Evolutionary conservation across 2,888 invertebrate genomes (phyloP), one percentile per base, ranked within the genome.

Genomic region (Eubasilissa splendida): DNA sequence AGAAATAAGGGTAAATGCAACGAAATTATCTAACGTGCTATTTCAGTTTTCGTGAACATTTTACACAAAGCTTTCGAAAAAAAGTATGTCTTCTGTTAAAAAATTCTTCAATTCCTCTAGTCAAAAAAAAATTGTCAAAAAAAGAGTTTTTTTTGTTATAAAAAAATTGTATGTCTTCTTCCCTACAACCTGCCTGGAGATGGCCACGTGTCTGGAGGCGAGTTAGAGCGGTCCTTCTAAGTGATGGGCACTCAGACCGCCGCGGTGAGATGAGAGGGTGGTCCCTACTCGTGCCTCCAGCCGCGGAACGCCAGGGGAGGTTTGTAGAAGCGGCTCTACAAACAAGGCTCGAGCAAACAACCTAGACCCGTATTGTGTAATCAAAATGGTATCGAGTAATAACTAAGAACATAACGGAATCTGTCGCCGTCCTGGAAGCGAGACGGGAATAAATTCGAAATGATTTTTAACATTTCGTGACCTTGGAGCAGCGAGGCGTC

Each of bases 191-290:
- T 60, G 22, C 8, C 60, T 33, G 4, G 42, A 66, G 50, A 8
- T 12, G 52, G 4, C 50, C 66, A 66, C 66, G 66, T 66, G 66
- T 66, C 66, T 12, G 22, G n/a, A 50, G 68, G 14, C 12, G 68
- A 68, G 68, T 68, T 68, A 68, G 52, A 52, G 9, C 42, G 66
- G 11, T 50, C 42, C 42, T 66, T n/a, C 52, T 68, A 68, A 68
- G 50, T 68, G 68, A 50, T 68, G 52, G 42, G 50, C 52, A 68
- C 52, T 50, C 68, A 68, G 50, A 50, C n/a, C 68, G 52, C 14
- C 2, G 68, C 68, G 68, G 68, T 50, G n/a, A 68, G 68, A 68
- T 68, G 8, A 68, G 68, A 68, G 68, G 14, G 50, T 42, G 52
- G 33, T 9, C 11, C 42, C 42, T 7, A 42, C 42, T 42, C 42